Evolutionary conservation across 2,113 vertebrate species (phyloP), one percentile per base, ranked within the genome.

Genomic region (Cepphus grylle): DNA sequence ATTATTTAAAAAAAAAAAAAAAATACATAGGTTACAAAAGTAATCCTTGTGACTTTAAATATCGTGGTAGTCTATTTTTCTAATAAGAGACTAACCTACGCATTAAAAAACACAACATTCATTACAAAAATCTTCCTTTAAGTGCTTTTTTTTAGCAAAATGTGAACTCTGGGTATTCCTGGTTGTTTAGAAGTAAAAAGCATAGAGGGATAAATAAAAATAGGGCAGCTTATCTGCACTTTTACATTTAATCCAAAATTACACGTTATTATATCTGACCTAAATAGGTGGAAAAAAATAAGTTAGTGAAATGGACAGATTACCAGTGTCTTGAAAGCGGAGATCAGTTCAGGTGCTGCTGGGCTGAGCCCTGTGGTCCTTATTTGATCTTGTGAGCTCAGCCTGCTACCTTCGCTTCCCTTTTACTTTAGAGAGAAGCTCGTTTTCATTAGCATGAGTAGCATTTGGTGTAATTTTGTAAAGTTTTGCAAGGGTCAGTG

Each of bases 161-260:
- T 38, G n/a, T 77, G 38, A 90, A 59, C 23, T 76, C 29, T 43
- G 43, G 19, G 30, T 86, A 67, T 69, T 77, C 30, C 23, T 84
- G 42, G 36, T 66, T 83, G 36, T 62, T 42, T 81, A 52, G 73
- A 62, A 34, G 6, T 66, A 42, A 88, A 91, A 92, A 87, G 13
- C 58, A 12, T 65, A 76, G 61, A 86, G 49, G 67, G 43, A 89
- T 80, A 82, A 94, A 94, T 88, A 93, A 92, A 89, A 77, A 91
- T 94, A 93, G 77, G 49, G 13, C 80, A 80, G 62, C 53, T 90
- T 97, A 86, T 83, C 93, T 82, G 45, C 67, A 74, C 49, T 95
- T 91, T 62, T 52, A 56, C 1, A 0, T 89, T 94, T 90, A 94
- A 93, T 96, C 65, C 76, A 91, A 96, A 96, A 82, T 84, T 88